These are phyloP conservation scores for Brachymystax lenok DNA, from an alignment of 2,797 vertebrate species.

Conservation along the genomic window DNA sequence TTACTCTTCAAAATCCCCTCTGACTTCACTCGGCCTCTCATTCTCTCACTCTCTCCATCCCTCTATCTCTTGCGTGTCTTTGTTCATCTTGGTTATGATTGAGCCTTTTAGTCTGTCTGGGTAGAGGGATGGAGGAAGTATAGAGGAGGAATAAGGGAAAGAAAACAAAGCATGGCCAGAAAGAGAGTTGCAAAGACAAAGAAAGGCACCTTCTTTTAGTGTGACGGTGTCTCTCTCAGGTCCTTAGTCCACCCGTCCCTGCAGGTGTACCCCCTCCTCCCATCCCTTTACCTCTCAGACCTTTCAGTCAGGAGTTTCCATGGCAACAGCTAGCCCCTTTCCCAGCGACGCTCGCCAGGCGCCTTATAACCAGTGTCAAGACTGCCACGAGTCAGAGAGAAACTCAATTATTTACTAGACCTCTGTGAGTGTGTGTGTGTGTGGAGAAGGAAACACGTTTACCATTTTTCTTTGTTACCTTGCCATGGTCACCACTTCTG, in stretches of 20 bases:
- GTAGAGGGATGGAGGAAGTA: too few relatives aligned
- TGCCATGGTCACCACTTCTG: background rate
- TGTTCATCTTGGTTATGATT: too few relatives aligned
- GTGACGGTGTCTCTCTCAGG: background rate
- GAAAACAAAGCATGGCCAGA: too few relatives aligned
- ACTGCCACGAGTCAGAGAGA: conserved; percentile 5
- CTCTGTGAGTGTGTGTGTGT: background rate
- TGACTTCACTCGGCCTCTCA: too few relatives aligned
- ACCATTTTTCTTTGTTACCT: background rate
- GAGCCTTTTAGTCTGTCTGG: too few relatives aligned
- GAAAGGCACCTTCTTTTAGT: too few relatives aligned
- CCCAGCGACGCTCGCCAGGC: background rate
- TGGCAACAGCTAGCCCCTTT: background rate
- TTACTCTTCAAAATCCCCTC: too few relatives aligned
- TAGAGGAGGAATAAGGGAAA: too few relatives aligned
- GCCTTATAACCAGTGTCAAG: conserved; percentile 29
- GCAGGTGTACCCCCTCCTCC: background rate
- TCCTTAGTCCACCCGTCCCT: background rate
- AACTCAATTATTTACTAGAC: conserved; percentile 30
- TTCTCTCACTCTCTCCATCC: too few relatives aligned
- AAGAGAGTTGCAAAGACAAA: too few relatives aligned
- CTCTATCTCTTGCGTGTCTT: too few relatives aligned
- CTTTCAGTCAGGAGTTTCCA: conserved; percentile 4
- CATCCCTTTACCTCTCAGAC: background rate
- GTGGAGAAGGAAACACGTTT: conserved; percentile 2